Percentiles rank a stretch among this genome's conserved stretches.
phyloP scores from a whole-genome alignment of 2,888 invertebrate genomes.

The Tiliacea aurago region DNA sequence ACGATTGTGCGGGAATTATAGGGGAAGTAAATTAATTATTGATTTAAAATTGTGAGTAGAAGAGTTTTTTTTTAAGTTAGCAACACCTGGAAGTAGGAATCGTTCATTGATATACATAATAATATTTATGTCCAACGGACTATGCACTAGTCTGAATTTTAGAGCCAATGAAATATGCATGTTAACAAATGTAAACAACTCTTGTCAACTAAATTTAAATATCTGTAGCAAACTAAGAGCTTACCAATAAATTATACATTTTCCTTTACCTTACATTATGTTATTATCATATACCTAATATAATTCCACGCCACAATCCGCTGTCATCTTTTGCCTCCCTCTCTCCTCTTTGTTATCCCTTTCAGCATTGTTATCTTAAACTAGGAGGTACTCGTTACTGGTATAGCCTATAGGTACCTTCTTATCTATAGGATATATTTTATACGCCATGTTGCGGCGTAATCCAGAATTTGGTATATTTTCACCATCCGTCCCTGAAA shows the following conservation, averaged over 20 bases:
- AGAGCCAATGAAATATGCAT: neutral
- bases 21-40: neutral
- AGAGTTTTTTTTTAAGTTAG: neutral
- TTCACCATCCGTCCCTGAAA: constrained; percentile 32
- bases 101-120: neutral
- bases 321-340: constrained; percentile 10
- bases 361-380: constrained; percentile 16
- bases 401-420: neutral
- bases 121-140: neutral
- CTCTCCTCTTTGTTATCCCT: neutral
- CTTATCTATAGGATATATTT: constrained; percentile 3
- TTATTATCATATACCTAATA: constrained; percentile 10
- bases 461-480: constrained; percentile 43
- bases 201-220: neutral
- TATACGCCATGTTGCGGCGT: neutral
- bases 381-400: neutral
- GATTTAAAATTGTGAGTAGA: neutral
- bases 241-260: neutral
- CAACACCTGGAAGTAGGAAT: neutral
- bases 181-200: neutral
- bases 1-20: neutral
- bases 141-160: neutral
- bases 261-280: constrained; percentile 5
- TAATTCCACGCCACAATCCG: constrained; percentile 6
- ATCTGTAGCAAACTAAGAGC: neutral